Base-by-base conservation (phyloP, 2,888 invertebrate species). In the Ganaspis brasiliensis region DNA sequence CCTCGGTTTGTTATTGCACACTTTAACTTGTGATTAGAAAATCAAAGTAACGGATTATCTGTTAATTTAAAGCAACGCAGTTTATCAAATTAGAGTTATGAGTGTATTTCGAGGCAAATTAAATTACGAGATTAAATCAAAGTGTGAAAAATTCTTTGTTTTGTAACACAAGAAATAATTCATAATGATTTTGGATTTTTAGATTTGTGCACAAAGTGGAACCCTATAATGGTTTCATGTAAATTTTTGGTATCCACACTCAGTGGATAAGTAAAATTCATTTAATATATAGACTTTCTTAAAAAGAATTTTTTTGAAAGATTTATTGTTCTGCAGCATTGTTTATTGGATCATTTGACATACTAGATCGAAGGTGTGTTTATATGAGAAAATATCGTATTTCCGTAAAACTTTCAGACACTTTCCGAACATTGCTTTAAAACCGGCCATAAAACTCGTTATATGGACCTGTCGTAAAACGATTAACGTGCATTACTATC, bases 371-470 rank as follows among this genome's bases (percentile, higher is more conserved):
- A 24, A 57, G 59, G 59, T 31, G 59, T 59, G 59, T 59, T 59
- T 59, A 8, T 31, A 59, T 16, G 8, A 16, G 31, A 52, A 52
- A 52, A 52, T 52, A 52, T 52, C 19, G 52, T 16, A 19, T 52
- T 52, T 52, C 52, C 52, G 52, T 52, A 19, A 52, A 52, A 52
- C 52, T 52, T 52, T 52, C 52, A 52, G 52, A 8, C 16, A 52
- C 9, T 52, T 52, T 52, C 16, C 52, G 14, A 40, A 40, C 35
- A 40, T 19, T 37, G 19, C 61, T 19, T 61, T 10, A 61, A 61
- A 35, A 35, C 31, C 19, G 19, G 61, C 8, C 40, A 21, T 67
- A 67, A 67, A 67, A 67, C 67, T 67, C 67, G 40, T 67, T 67
- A 45, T 67, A 67, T 67, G 67, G 40, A 40, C 24, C 24, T n/a